phyloP scores from a whole-genome alignment of 2,797 vertebrate species.

The Danio aesculapii region DNA sequence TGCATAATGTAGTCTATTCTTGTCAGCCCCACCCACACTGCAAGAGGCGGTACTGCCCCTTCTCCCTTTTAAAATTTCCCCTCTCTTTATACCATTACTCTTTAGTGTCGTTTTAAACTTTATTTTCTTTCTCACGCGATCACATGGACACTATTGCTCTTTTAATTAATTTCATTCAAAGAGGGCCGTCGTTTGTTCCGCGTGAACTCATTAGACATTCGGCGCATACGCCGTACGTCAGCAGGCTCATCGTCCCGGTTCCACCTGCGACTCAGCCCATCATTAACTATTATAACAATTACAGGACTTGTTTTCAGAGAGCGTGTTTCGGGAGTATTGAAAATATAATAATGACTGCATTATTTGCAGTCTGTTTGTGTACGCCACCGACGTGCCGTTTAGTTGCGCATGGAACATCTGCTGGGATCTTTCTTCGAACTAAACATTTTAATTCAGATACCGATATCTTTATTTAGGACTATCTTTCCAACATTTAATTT shows the following conservation, averaged over 20 bases:
- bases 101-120: slow-evolving; percentile 81
- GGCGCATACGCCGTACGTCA: slow-evolving; percentile 20
- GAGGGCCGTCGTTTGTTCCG: slow-evolving; percentile 19
- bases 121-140: slow-evolving; percentile 74
- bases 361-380: not conserved
- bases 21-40: slow-evolving; percentile 99
- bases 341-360: not conserved
- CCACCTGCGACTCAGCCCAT: slow-evolving; percentile 52
- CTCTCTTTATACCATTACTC: slow-evolving; percentile 73
- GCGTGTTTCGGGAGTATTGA: not conserved
- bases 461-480: too few species aligned
- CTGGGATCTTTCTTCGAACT: too few species aligned
- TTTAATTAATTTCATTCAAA: slow-evolving; percentile 54
- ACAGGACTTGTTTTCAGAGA: slow-evolving; percentile 3
- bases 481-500: too few species aligned
- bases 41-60: slow-evolving; percentile 86
- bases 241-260: slow-evolving; percentile 23
- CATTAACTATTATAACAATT: slow-evolving; percentile 17
- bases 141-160: slow-evolving; percentile 60
- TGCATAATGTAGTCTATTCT: slow-evolving; percentile 99
- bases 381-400: not conserved
- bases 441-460: too few species aligned
- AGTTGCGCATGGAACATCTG: not conserved
- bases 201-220: slow-evolving; percentile 47
- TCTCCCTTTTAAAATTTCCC: slow-evolving; percentile 81